phyloP scores from a whole-genome alignment of 2,888 invertebrate genomes.

The Sialis lutaria region DNA sequence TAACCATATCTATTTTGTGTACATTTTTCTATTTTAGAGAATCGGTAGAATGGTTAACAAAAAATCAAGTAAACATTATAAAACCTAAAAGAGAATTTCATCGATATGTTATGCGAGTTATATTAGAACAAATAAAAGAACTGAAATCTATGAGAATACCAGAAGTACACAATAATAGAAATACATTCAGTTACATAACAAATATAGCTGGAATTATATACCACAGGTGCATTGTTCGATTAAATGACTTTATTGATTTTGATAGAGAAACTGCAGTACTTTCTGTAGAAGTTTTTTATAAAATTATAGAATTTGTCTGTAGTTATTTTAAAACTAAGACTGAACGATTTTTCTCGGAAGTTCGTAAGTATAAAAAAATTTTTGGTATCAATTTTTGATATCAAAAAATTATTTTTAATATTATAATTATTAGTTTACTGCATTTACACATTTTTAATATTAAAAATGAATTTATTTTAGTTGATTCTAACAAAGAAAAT shows the following conservation, averaged over 20 bases:
- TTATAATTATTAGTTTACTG: too few species aligned
- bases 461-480: neutral
- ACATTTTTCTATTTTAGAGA: slow-evolving; percentile 21
- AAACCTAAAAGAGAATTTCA: slow-evolving; percentile 36
- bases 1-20: too few species aligned
- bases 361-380: slow-evolving; percentile 21
- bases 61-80: slow-evolving; percentile 30
- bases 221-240: slow-evolving; percentile 28
- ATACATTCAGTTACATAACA: slow-evolving; percentile 19
- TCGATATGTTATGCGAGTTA: slow-evolving; percentile 32
- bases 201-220: slow-evolving; percentile 23
- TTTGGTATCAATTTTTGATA: neutral
- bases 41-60: slow-evolving; percentile 32
- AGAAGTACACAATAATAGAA: slow-evolving; percentile 17
- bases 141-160: slow-evolving; percentile 21
- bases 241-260: slow-evolving; percentile 34
- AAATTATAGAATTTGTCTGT: slow-evolving; percentile 23
- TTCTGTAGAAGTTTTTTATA: slow-evolving; percentile 40
- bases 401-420: neutral
- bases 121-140: slow-evolving; percentile 23
- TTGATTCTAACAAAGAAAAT: too few species aligned
- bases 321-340: slow-evolving; percentile 20
- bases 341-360: slow-evolving; percentile 24
- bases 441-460: too few species aligned
- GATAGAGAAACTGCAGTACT: slow-evolving; percentile 33